Conservation (phyloP, 2,113 vertebrate species). For the Paralichthys olivaceus region DNA sequence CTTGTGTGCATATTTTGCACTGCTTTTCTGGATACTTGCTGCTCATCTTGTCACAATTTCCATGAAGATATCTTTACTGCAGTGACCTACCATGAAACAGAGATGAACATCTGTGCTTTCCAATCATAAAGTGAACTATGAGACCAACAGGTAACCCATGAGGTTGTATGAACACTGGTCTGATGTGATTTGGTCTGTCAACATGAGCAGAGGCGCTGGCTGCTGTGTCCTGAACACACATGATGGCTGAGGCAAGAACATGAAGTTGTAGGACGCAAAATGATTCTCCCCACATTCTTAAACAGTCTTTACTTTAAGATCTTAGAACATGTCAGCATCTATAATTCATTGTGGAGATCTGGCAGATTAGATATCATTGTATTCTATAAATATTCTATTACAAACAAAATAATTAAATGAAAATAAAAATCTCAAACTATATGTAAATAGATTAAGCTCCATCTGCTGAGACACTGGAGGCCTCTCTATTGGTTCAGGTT, state of each 20-base stretch:
- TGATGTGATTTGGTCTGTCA: conserved; percentile 60
- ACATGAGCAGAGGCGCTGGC: conserved; percentile 22
- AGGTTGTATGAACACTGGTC: conserved; percentile 21
- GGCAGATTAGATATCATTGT: neutral
- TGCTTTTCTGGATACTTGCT: neutral
- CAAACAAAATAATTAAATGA: neutral
- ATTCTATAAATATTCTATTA: neutral
- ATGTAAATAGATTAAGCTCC: too few species aligned
- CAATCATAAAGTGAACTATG: conserved; percentile 13
- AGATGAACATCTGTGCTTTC: neutral
- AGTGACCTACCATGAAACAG: neutral
- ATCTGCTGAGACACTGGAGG: neutral
- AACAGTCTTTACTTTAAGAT: neutral
- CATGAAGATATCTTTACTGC: neutral
- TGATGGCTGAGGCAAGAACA: neutral
- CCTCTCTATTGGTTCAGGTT: too few species aligned
- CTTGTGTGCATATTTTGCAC: neutral
- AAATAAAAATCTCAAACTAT: too few species aligned
- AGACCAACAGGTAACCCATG: conserved; percentile 36
- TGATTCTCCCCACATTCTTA: too few species aligned
- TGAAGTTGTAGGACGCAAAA: neutral
- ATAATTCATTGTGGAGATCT: neutral
- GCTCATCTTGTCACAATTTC: neutral
- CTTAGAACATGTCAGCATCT: too few species aligned
- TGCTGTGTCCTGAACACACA: conserved; percentile 5